Evolutionary conservation across 2,113 vertebrate genomes (phyloP).

Genomic region (Brachypodius melanocephalos): DNA sequence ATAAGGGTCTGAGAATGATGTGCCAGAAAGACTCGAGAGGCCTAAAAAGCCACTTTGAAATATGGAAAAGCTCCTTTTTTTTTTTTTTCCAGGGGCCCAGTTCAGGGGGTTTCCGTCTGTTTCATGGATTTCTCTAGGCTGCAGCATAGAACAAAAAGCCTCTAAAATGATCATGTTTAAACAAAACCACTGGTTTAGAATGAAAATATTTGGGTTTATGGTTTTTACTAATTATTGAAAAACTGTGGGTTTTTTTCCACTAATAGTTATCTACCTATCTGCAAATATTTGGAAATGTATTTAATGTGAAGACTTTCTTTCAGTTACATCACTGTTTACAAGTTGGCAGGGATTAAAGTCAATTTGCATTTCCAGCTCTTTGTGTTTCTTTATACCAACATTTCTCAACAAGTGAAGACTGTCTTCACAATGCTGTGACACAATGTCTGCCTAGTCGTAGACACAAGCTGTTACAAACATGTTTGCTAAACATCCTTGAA

Average conservation of each 20-base stretch:
- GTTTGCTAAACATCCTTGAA: not conserved
- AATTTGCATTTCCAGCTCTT: not conserved
- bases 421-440: not conserved
- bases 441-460: not conserved
- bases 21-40: constrained; percentile 41
- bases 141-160: not conserved
- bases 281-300: not conserved
- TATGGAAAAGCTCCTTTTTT: not conserved
- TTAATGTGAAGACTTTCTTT: not conserved
- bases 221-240: not conserved
- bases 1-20: constrained; percentile 65
- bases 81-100: not conserved
- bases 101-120: constrained; percentile 1
- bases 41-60: constrained; percentile 41
- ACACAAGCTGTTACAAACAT: not conserved
- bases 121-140: not conserved
- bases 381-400: not conserved
- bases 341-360: not conserved
- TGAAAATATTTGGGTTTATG: not conserved
- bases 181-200: not conserved
- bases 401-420: not conserved
- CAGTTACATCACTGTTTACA: not conserved
- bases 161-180: not conserved
- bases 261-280: not conserved
- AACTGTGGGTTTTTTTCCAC: rapidly evolving